Base-by-base conservation (phyloP, 2,888 invertebrate genomes). In the Coecobrya sp. region DNA sequence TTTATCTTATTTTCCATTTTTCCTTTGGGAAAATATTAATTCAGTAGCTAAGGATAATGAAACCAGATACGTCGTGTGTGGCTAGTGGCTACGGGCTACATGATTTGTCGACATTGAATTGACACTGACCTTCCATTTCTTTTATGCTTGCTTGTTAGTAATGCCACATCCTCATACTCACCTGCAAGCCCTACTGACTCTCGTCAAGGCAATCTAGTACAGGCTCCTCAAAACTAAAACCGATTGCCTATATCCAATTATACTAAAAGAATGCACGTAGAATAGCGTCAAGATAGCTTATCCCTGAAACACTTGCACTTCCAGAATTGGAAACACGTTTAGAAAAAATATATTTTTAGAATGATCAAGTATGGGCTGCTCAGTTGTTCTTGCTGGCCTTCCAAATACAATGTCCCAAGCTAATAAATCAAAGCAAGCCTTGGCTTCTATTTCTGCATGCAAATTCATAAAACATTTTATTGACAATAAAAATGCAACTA, bases 41-140 rank as follows among this genome's bases (percentile, higher is more conserved):
- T 36, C 36, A 2, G 36, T 7, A 36, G 7, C 36, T 36, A 4
- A 7, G 49, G 42, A 10, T 49, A 10, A 13, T 3, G 10, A 49
- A 10, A 49, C 49, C 36, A 4, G 13, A 59, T 59, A 19, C 59
- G n/a, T 11, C 13, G 13, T 49, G 49, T 13, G 59, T 59, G 59
- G n/a, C 19, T 19, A 22, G 7, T 59, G 59, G 52, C 52, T 16
- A n/a, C 55, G n/a, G 16, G n/a, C n/a, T 52, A 52, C 59, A 59
- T 4, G 19, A n/a, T 19, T 11, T 13, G 8, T 59, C 25, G 36
- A 10, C 30, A 82, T 82, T 82, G 82, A 55, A 4, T 52, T 59
- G 82, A 55, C 82, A 55, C 59, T 82, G 82, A 82, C 82, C 82
- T 82, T 82, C 82, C 82, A 16, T 30, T 42, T 22, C 45, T 36